These are phyloP conservation scores for Cremastobaeus sp. DNA, from an alignment of 2,888 invertebrate species.

Conservation along the genomic window DNA sequence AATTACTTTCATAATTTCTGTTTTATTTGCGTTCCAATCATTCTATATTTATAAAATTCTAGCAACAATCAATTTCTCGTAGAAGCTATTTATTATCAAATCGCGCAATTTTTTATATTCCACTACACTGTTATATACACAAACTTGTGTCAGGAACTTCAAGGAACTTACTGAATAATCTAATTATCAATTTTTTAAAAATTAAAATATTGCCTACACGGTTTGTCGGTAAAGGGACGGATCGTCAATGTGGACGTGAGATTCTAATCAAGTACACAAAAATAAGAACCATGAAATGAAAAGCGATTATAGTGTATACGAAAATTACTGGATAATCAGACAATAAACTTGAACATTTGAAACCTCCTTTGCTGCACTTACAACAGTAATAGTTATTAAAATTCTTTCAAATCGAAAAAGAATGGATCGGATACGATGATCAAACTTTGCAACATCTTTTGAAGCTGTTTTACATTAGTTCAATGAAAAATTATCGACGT, in stretches of 20 bases:
- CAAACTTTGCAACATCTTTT: constrained; percentile 11
- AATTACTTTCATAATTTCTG: constrained; percentile 45
- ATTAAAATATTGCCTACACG: background rate
- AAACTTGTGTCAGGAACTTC: constrained; percentile 8
- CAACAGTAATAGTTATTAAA: no score
- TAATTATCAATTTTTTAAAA: background rate
- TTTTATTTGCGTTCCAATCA: constrained; percentile 5
- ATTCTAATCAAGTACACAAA: background rate
- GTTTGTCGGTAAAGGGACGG: constrained; percentile 17
- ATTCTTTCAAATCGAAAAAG: no score
- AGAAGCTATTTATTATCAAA: background rate
- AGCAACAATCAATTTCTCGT: background rate
- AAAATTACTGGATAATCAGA: background rate
- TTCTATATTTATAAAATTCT: constrained; percentile 10
- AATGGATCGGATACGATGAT: no score
- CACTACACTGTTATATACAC: constrained; percentile 12
- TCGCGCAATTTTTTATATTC: background rate
- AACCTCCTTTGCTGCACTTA: no score
- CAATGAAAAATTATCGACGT: background rate
- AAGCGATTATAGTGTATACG: background rate
- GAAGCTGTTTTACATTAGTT: background rate
- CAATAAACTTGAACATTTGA: no score
- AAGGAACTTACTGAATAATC: constrained; percentile 2
- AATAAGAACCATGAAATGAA: background rate
- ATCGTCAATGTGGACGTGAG: constrained; percentile 26